These are phyloP conservation scores for Chaenodraco wilsoni DNA, from an alignment of 2,797 vertebrate species.

Conservation along the genomic window DNA sequence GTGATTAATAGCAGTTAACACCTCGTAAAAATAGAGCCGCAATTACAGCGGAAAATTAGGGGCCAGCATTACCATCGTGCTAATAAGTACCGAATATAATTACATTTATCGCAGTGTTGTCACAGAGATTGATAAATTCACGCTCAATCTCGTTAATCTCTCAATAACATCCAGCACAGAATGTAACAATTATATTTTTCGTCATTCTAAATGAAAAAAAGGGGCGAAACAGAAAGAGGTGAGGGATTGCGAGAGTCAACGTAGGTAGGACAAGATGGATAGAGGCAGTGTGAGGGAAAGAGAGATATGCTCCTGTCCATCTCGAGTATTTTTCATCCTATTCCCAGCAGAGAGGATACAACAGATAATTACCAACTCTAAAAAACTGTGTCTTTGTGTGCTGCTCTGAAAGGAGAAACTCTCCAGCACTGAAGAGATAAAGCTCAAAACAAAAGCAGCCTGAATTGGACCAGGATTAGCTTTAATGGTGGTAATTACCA, in stretches of 20 bases:
- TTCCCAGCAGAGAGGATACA: slow-evolving; percentile 81
- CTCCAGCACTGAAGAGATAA: slow-evolving; percentile 85
- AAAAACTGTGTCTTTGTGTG: slow-evolving; percentile 83
- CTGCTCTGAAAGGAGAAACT: slow-evolving; percentile 85
- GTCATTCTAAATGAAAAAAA: slow-evolving; percentile 57
- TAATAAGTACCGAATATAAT: slow-evolving; percentile 85
- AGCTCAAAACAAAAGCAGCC: slow-evolving; percentile 87
- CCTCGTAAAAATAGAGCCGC: slow-evolving; percentile 84
- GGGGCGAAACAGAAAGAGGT: slow-evolving; percentile 17
- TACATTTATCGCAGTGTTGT: slow-evolving; percentile 77
- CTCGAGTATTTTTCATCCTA: slow-evolving; percentile 70
- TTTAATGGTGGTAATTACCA: slow-evolving; percentile 86
- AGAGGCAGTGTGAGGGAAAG: slow-evolving; percentile 23
- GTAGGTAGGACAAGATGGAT: slow-evolving; percentile 37
- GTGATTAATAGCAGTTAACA: slow-evolving; percentile 85
- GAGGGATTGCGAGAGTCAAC: slow-evolving; percentile 13
- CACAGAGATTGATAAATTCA: slow-evolving; percentile 85
- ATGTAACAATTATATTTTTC: slow-evolving; percentile 78
- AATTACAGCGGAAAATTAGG: slow-evolving; percentile 86
- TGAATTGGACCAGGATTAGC: slow-evolving; percentile 84
- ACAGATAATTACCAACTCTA: slow-evolving; percentile 84
- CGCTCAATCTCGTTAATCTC: slow-evolving; percentile 81
- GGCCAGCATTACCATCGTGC: slow-evolving; percentile 81
- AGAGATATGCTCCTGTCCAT: slow-evolving; percentile 65
- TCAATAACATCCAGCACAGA: slow-evolving; percentile 76